phyloP scores from a whole-genome alignment of 2,888 invertebrate species.

The Trissolcus brochymenae region DNA sequence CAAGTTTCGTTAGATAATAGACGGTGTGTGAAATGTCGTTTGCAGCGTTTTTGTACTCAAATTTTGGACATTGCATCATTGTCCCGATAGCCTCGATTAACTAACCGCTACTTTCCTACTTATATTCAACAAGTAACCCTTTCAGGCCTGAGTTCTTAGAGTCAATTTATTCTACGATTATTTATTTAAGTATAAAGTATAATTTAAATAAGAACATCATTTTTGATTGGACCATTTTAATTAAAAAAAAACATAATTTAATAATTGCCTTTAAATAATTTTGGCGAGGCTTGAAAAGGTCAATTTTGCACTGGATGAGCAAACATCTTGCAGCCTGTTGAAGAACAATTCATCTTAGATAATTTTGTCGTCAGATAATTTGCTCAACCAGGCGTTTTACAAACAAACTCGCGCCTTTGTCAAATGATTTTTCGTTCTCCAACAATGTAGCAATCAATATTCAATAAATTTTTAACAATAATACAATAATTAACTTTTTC shows the following conservation, averaged over 20 bases:
- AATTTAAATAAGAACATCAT: no score
- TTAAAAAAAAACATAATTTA: no score
- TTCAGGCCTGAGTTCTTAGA: constrained; percentile 30
- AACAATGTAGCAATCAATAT: no score
- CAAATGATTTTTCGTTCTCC: constrained; percentile 22
- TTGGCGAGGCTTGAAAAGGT: constrained; percentile 43
- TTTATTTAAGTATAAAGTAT: not conserved
- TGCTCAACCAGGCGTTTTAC: constrained; percentile 42
- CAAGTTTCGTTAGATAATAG: not conserved
- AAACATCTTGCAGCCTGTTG: constrained; percentile 7
- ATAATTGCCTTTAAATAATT: constrained; percentile 3
- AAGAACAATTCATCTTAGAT: not conserved
- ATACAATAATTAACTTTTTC: constrained; percentile 7
- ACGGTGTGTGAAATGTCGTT: constrained; percentile 11
- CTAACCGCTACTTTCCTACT: constrained; percentile 59
- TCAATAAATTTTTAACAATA: not conserved
- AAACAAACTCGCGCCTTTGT: constrained; percentile 44
- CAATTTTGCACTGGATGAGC: constrained; percentile 52
- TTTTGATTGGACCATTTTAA: no score
- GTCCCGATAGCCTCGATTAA: constrained; percentile 67
- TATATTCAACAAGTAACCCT: constrained; percentile 55
- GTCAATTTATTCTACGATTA: constrained; percentile 15
- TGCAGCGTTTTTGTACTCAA: constrained; percentile 55
- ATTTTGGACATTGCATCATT: constrained; percentile 65
- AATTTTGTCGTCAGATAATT: not conserved